Evolutionary conservation across 2,888 invertebrate species (phyloP).

Genomic region (Apamea monoglypha): DNA sequence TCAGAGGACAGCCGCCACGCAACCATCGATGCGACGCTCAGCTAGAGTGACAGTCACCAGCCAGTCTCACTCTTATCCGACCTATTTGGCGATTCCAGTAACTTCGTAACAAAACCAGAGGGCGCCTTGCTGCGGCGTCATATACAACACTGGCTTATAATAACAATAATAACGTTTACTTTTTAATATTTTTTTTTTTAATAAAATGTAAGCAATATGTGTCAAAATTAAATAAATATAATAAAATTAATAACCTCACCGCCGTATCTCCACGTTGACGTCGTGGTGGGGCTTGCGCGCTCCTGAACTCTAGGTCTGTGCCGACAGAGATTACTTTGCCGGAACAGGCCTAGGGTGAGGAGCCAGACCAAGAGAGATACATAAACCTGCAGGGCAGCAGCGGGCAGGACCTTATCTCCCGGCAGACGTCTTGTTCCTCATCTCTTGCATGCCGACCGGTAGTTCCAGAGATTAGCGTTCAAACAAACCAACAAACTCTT

Average conservation of each 20-base stretch:
- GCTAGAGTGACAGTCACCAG: background rate
- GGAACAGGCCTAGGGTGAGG: background rate
- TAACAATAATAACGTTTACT: background rate
- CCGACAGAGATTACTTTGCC: background rate
- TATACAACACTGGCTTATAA: background rate
- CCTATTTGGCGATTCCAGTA: background rate
- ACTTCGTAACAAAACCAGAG: background rate
- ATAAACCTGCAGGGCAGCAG: background rate
- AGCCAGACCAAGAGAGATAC: constrained; percentile 7
- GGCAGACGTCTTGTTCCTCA: too few species aligned
- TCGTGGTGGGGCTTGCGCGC: constrained; percentile 2
- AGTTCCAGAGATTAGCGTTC: too few species aligned
- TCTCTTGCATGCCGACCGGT: too few species aligned
- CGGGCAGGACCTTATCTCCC: too few species aligned
- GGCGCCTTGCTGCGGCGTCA: background rate
- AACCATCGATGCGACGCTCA: background rate
- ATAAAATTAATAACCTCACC: background rate
- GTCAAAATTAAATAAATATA: background rate
- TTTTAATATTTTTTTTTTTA: background rate
- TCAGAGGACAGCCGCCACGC: background rate
- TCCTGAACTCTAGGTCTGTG: background rate
- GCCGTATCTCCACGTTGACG: constrained; percentile 6
- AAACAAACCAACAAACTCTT: too few species aligned
- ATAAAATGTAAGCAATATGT: background rate
- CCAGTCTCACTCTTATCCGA: background rate